Base-by-base conservation (phyloP, 2,113 vertebrate genomes). In the Prinia subflava region DNA sequence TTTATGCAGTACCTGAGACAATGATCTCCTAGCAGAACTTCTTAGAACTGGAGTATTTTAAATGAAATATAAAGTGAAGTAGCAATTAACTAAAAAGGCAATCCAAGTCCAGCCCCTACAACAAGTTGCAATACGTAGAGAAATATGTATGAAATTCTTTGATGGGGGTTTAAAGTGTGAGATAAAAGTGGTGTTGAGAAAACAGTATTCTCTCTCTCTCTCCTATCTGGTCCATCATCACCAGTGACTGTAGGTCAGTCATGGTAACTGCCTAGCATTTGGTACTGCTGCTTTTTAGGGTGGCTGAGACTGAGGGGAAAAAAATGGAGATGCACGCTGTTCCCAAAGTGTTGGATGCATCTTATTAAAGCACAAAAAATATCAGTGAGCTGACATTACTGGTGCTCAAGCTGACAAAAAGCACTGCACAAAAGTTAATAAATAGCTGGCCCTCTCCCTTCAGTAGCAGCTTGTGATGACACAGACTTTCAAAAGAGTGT, bases 71-170 rank as follows among this genome's bases (percentile, higher is more conserved):
- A n/a, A 91, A 85, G 17, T 52, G 30, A 75, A 82, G 65, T 30
- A 94, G 70, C 74, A 95, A 95, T 92, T 95, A 96, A 68, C 80
- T 78, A 56, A 81, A 83, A 89, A 90, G 41, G 24, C 46, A 52
- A 6, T 92, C 91, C 89, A 95, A 95, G 87, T 83, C 63, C 94
- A 95, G 53, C 70, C 84, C 82, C 81, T 92, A 62, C 49, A 91
- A 92, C 94, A 94, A 94, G 95, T 95, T 94, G 39, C 50, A 93
- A 84, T 95, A 84, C 11, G 93, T 80, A 87, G 75, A 95, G 74
- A 96, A 97, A 94, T 94, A 96, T 87, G 94, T 44, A 73, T 88
- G 50, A 95, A 94, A 91, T 91, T 92, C 89, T 91, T 97, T 96
- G 94, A 87, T 95, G 90, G 44, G 63, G 30, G 30, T 95, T 95